These are phyloP conservation scores for Schizotus pectinicornis DNA, from an alignment of 2,888 invertebrate species.

Conservation along the genomic window DNA sequence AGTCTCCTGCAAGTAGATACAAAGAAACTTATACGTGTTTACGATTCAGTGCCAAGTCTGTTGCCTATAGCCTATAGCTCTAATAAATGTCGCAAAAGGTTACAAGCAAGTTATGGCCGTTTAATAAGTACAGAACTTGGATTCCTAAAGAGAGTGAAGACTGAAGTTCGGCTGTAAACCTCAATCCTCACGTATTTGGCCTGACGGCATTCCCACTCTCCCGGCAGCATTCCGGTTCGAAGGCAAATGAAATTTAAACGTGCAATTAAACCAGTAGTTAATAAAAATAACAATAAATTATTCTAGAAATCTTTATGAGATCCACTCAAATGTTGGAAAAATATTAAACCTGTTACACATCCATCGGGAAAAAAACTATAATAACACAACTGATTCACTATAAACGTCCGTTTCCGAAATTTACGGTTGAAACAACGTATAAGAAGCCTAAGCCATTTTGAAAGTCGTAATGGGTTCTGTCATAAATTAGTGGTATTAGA, in stretches of 20 bases:
- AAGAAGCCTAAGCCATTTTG: constrained; percentile 11
- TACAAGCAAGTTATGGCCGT: too few species aligned
- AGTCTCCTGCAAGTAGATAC: too few species aligned
- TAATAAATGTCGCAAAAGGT: too few species aligned
- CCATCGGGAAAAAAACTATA: constrained; percentile 5
- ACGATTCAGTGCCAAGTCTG: too few species aligned
- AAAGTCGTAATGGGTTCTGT: constrained; percentile 16
- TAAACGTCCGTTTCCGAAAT: constrained; percentile 13
- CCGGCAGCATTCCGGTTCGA: not conserved
- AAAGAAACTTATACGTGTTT: too few species aligned
- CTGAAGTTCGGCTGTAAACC: too few species aligned
- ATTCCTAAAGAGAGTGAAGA: too few species aligned
- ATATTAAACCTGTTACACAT: constrained; percentile 8
- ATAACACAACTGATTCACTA: constrained; percentile 15
- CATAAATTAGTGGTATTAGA: constrained; percentile 34
- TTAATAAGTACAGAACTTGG: too few species aligned
- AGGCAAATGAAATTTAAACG: constrained; percentile 2
- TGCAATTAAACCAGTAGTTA: constrained; percentile 7
- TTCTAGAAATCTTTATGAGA: constrained; percentile 9
- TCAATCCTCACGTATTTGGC: not conserved
- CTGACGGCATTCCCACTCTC: not conserved
- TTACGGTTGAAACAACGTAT: constrained; percentile 10
- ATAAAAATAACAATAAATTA: constrained; percentile 21
- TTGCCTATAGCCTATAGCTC: too few species aligned
- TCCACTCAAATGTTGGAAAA: not conserved